These are phyloP conservation scores for Nematolebias whitei DNA, from an alignment of 2,113 vertebrate species.

Conservation along the genomic window DNA sequence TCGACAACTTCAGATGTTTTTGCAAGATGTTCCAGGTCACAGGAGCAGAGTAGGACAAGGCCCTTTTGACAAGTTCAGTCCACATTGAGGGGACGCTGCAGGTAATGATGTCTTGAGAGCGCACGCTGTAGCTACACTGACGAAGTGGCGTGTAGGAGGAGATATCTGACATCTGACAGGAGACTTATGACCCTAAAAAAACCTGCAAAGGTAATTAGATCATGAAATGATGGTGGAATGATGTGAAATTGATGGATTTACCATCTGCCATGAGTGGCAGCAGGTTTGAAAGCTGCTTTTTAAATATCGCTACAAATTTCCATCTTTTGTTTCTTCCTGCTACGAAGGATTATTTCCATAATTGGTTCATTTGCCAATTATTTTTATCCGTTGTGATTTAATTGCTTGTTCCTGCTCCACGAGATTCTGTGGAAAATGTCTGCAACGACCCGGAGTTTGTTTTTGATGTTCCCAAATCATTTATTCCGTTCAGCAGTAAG, in stretches of 20 bases:
- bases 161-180: too few relatives aligned
- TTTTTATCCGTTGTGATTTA: background rate
- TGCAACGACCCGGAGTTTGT: background rate
- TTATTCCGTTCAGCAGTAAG: background rate
- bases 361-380: background rate
- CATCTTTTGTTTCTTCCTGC: background rate
- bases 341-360: background rate
- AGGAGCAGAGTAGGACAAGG: too few relatives aligned
- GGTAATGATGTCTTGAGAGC: too few relatives aligned
- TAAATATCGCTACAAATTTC: background rate
- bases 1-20: too few relatives aligned
- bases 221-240: too few relatives aligned
- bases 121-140: too few relatives aligned
- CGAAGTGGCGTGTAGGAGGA: too few relatives aligned
- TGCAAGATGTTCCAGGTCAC: too few relatives aligned
- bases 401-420: background rate
- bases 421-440: background rate
- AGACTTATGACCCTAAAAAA: too few relatives aligned
- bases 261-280: background rate
- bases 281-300: background rate
- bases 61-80: too few relatives aligned
- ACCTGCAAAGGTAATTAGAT: too few relatives aligned
- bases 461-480: background rate
- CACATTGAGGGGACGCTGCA: too few relatives aligned
- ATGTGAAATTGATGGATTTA: background rate